Evolutionary conservation across 2,888 invertebrate species (phyloP).

Genomic region (Torymus tubicola): DNA sequence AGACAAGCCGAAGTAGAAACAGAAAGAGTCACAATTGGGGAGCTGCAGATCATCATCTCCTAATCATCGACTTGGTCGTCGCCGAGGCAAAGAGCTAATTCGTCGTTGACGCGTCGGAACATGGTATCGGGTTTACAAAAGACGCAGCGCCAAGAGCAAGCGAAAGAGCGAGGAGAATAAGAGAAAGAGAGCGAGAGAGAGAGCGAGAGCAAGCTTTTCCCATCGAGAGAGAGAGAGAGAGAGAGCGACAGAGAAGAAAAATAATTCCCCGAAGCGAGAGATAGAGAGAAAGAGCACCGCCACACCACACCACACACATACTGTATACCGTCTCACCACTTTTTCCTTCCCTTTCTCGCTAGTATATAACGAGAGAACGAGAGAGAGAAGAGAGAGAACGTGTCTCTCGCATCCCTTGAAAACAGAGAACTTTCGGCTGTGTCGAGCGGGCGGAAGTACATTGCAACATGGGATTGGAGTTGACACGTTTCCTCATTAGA

Average conservation of each 20-base stretch:
- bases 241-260: constrained; percentile 35
- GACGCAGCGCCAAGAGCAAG: constrained; percentile 18
- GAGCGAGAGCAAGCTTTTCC: background rate
- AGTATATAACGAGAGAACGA: constrained; percentile 28
- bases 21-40: constrained; percentile 8
- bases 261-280: constrained; percentile 41
- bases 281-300: background rate
- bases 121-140: constrained; percentile 53
- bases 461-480: constrained; percentile 32
- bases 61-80: constrained; percentile 6
- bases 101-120: constrained; percentile 47
- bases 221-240: constrained; percentile 1
- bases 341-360: constrained; percentile 45
- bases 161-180: background rate
- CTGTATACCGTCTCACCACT: background rate
- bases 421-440: constrained; percentile 39
- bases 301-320: background rate
- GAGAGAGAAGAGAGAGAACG: background rate
- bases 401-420: constrained; percentile 30
- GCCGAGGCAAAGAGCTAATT: constrained; percentile 30
- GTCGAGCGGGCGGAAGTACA: background rate
- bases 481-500: constrained; percentile 38
- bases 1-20: too few species aligned
- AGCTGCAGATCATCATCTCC: constrained; percentile 44
- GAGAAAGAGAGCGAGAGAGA: background rate